Base-by-base conservation (phyloP, 2,888 invertebrate genomes). In the Allolobophora icterica region DNA sequence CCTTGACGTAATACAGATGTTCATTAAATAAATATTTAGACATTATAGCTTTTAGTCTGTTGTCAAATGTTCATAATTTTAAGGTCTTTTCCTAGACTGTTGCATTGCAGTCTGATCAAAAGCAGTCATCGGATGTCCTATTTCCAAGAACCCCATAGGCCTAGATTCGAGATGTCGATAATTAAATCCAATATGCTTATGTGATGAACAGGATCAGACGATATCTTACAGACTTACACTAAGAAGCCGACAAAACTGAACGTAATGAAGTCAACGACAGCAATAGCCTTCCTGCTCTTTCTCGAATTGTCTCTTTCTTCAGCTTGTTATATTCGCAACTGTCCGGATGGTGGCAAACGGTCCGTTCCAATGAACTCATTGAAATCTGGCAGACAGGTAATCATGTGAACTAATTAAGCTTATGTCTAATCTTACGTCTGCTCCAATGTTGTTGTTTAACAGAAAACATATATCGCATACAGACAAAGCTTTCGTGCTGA, bases 271-370 rank as follows among this genome's bases (percentile, higher is more conserved):
- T 8, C 34, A 38, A 11, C 24, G 87, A 24, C 35, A 17, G 35
- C 87, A 34, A 15, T 33, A 21, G 87, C 35, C 21, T 13, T 89
- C 2, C 42, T 89, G 33, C 52, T 89, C 24, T 38, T 89, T 42
- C 30, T 89, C 40, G 1, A 21, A n/a, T 34, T 89, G 24, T 34
- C 40, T 30, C 24, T 89, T 19, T 30, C 45, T 42, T 89, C 91
- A 1, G 91, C 92, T 34, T 97, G 97, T 94, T 96, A 97, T 93
- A 97, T 97, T 91, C 96, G 97, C 17, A 97, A 97, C 94, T 97
- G 97, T 94, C 97, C 97, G 1, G 96, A 96, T 35, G 97, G 97
- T 6, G 97, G 97, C 1, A 97, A 97, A 94, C 94, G 97, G 92
- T 93, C 89, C 34, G n/a, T n/a, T n/a, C n/a, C n/a, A n/a, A 38